Base-by-base conservation (phyloP, 1,140 invertebrate genomes). In the Bemisia tabaci region DNA sequence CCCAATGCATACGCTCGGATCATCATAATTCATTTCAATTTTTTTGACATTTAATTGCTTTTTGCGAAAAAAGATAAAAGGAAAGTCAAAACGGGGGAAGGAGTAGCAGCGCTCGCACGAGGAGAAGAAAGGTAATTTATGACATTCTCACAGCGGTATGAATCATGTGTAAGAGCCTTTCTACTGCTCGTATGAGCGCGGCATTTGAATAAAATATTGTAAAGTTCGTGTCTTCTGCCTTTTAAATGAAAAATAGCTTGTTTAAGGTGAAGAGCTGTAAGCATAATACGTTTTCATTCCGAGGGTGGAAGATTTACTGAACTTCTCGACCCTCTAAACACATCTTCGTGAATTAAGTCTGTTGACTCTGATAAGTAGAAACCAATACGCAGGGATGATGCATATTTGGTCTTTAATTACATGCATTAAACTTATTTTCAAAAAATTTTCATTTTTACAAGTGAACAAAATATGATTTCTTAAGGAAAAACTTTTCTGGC, bases 21-120 rank as follows among this genome's bases (percentile, higher is more conserved):
- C 33, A 48, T 48, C 33, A 24, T 61, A 61, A 61, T 11, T 22
- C 23, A 61, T 61, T 11, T 9, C n/a, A 61, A 61, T 24, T 24
- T 22, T 61, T 61, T 61, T 22, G 60, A 61, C n/a, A 61, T 61
- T 61, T 22, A 61, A 61, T 61, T 61, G n/a, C 60, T n/a, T 24
- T 61, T 22, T 22, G 60, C 23, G 22, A 61, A 61, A 61, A 22
- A 61, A 22, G 22, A 61, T 22, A 61, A 22, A 61, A 48, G 33
- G 5, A 17, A 48, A 48, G 33, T 48, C 5, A 48, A 48, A 48
- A 48, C 17, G 33, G 17, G 17, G 17, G 33, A 48, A 9, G n/a
- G n/a, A n/a, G n/a, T n/a, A n/a, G n/a, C n/a, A n/a, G n/a, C n/a
- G n/a, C n/a, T n/a, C n/a, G n/a, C n/a, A 48, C 5, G 33, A 48